Evolutionary conservation across 2,888 invertebrate species (phyloP).

Genomic region (Toxonevra muliebris): DNA sequence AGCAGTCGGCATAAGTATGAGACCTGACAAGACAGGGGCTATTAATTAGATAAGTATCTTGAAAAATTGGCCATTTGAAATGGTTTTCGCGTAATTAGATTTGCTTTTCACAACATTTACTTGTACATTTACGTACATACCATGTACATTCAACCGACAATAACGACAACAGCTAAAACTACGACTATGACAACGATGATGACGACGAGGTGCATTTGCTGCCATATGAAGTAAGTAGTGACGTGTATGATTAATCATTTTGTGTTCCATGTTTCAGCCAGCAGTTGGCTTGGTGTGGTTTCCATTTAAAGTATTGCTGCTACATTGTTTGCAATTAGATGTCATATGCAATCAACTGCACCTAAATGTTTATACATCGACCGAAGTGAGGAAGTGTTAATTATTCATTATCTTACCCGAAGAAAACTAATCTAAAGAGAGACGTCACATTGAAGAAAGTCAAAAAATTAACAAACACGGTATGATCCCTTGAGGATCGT

Average conservation of each 20-base stretch:
- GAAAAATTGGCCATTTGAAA: constrained; percentile 65
- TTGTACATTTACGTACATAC: constrained; percentile 26
- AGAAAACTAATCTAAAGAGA: background rate
- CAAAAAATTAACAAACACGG: background rate
- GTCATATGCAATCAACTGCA: background rate
- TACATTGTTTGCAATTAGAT: background rate
- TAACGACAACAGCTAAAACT: no score
- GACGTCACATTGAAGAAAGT: background rate
- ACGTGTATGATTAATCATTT: constrained; percentile 25
- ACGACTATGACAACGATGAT: background rate
- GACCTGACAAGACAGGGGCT: constrained; percentile 47
- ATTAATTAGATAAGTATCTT: constrained; percentile 65
- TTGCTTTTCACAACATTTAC: constrained; percentile 62
- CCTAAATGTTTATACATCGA: background rate
- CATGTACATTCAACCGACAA: background rate
- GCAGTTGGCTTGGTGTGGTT: constrained; percentile 11
- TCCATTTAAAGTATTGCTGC: constrained; percentile 5
- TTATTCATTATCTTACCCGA: constrained; percentile 12
- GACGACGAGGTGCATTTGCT: constrained; percentile 1
- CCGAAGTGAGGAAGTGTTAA: constrained; percentile 9
- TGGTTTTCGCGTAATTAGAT: constrained; percentile 66
- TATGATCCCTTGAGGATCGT: background rate
- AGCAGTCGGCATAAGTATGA: constrained; percentile 27
- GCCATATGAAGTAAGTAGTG: constrained; percentile 11
- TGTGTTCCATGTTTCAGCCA: constrained; percentile 18